Evolutionary conservation across 2,113 vertebrate genomes (phyloP), one percentile per base, ranked within the genome.

Genomic region (Lamprologus lemairii): DNA sequence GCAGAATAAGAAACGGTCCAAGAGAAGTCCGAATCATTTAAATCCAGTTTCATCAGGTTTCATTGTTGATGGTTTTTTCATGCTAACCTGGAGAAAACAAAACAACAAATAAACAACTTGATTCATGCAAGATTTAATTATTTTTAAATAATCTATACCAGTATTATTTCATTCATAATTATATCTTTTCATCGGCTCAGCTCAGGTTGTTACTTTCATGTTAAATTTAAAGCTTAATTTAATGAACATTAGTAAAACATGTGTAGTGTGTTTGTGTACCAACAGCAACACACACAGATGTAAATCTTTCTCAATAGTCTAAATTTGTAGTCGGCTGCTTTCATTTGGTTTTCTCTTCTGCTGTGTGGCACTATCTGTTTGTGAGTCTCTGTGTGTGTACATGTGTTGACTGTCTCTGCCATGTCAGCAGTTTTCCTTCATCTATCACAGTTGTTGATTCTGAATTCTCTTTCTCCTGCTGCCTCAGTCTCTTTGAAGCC

Each of bases 41-140:
- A 63, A 35, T 63, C 58, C 28, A 93, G 54, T 83, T 21, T 86
- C 63, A 73, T 7, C 40, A 55, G 31, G 21, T 82, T 78, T 63
- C 28, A 4, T 19, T 0, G 0, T 17, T 17, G 14, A 19, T 47
- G 12, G 1, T 75, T 47, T 45, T 42, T 23, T 75, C 23, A 47
- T 47, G 68, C 23, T 47, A 75, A 0, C 23, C 42, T 49, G 71
- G 42, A 75, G 42, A 19, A 75, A 75, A 75, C 45, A 75, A 75
- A 31, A 7, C 16, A 7, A 75, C 16, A 42, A 47, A 28, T 19
- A 28, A 75, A 47, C 42, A 47, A 75, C 23, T 17, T 75, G 16
- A 75, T 28, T 49, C 23, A 0, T 31, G 33, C 37, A 0, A 0
- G 10, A 68, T 26, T 71, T 9, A 14, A 40, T 42, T 23, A 6